Conservation (phyloP, 2,888 invertebrate species). For the Limenitis camilla region DNA sequence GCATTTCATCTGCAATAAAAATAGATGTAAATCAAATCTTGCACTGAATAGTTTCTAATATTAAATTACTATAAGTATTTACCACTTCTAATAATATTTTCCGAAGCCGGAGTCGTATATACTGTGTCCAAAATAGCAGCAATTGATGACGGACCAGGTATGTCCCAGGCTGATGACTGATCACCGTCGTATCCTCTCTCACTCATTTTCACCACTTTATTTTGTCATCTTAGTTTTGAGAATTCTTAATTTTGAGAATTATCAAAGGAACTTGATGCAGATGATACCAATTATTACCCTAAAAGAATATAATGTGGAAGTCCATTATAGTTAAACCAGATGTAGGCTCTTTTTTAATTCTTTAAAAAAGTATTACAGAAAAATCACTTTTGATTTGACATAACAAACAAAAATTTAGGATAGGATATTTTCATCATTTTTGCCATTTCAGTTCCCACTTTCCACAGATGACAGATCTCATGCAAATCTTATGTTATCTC, state of each 20-base stretch:
- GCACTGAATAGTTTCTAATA: too few species aligned
- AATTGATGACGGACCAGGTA: constrained; percentile 69
- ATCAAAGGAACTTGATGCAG: too few species aligned
- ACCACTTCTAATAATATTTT: constrained; percentile 58
- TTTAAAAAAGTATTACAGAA: too few species aligned
- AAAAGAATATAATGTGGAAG: neutral
- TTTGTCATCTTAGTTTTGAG: constrained; percentile 30
- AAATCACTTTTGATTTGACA: constrained; percentile 18
- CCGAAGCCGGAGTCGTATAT: constrained; percentile 73
- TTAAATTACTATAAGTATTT: constrained; percentile 13
- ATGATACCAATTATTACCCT: neutral
- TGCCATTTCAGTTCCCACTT: neutral
- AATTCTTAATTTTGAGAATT: constrained; percentile 7
- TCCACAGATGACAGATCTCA: neutral
- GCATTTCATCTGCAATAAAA: constrained; percentile 72
- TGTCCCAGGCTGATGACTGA: constrained; percentile 58
- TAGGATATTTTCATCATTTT: constrained; percentile 16
- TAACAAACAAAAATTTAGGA: constrained; percentile 24
- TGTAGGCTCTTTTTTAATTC: too few species aligned
- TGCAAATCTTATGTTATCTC: too few species aligned
- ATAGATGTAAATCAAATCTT: neutral
- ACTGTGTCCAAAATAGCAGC: constrained; percentile 78
- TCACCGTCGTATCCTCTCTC: constrained; percentile 58
- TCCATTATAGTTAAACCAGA: too few species aligned
- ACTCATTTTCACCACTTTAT: constrained; percentile 46